Percentiles rank a stretch among this genome's conserved stretches.
phyloP scores from a whole-genome alignment of 2,113 vertebrate species.

The Lepus europaeus region DNA sequence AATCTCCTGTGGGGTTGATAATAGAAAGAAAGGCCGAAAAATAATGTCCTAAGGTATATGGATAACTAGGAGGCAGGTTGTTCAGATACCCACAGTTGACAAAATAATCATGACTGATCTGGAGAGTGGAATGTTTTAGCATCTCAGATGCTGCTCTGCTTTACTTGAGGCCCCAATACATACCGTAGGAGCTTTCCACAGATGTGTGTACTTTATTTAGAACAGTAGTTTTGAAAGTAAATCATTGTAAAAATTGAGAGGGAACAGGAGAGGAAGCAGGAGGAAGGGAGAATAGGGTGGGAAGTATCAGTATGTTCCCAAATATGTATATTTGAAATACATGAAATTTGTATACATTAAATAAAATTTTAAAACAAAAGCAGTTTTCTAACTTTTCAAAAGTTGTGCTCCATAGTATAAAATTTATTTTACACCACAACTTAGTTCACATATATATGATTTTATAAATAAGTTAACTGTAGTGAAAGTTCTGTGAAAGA shows the following conservation, averaged over 20 bases:
- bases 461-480: neutral
- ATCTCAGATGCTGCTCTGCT: neutral
- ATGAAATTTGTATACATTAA: no score
- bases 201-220: conserved; percentile 13
- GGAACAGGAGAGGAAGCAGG: no score
- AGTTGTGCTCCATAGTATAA: neutral
- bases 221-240: neutral
- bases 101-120: conserved; percentile 37
- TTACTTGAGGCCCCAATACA: neutral
- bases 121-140: neutral
- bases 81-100: neutral
- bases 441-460: neutral
- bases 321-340: no score
- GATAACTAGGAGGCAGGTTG: neutral
- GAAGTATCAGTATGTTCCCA: no score
- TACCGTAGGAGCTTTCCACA: neutral
- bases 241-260: no score
- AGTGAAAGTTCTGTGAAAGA: neutral
- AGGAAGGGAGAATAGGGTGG: no score
- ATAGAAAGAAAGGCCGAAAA: conserved; percentile 22
- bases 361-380: neutral
- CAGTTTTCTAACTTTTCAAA: conserved; percentile 33
- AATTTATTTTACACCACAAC: neutral
- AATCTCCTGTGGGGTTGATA: neutral
- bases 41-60: neutral